Evolutionary conservation across 2,888 invertebrate genomes (phyloP).

Genomic region (Andrena fulva): DNA sequence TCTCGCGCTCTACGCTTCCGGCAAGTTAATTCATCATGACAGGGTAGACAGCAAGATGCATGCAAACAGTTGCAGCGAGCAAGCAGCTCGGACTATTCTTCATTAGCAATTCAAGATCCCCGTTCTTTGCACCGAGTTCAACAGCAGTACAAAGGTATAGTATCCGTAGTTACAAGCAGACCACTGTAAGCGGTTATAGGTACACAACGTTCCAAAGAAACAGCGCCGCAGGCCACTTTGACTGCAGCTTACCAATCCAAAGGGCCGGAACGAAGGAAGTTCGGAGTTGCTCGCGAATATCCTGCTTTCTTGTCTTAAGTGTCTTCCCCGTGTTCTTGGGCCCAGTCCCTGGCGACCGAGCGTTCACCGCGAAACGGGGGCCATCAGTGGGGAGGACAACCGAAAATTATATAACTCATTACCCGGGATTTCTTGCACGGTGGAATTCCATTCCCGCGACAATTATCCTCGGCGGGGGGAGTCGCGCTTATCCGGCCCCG

Average conservation of each 20-base stretch:
- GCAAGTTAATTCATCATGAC: neutral
- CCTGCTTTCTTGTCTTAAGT: neutral
- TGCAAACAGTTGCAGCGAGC: conserved; percentile 2
- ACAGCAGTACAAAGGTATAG: neutral
- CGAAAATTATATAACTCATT: conserved; percentile 58
- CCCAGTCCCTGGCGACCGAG: neutral
- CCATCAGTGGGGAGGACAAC: neutral
- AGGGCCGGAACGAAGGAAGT: neutral
- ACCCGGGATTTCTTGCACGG: conserved; percentile 65
- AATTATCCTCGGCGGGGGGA: conserved; percentile 61
- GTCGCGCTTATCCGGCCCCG: conserved; percentile 53
- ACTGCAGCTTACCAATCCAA: neutral
- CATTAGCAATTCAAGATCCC: conserved; percentile 5
- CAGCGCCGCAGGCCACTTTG: neutral
- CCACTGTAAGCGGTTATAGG: neutral
- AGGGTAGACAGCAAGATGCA: neutral
- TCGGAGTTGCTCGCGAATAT: neutral
- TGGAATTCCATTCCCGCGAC: conserved; percentile 64
- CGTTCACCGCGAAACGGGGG: conserved; percentile 3
- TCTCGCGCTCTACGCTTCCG: neutral
- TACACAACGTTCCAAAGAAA: neutral
- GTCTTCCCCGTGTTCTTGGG: neutral
- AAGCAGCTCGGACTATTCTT: neutral
- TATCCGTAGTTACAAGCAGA: neutral
- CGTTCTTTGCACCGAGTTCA: neutral